Conservation (phyloP, 2,113 vertebrate species). For the Panthera tigris region DNA sequence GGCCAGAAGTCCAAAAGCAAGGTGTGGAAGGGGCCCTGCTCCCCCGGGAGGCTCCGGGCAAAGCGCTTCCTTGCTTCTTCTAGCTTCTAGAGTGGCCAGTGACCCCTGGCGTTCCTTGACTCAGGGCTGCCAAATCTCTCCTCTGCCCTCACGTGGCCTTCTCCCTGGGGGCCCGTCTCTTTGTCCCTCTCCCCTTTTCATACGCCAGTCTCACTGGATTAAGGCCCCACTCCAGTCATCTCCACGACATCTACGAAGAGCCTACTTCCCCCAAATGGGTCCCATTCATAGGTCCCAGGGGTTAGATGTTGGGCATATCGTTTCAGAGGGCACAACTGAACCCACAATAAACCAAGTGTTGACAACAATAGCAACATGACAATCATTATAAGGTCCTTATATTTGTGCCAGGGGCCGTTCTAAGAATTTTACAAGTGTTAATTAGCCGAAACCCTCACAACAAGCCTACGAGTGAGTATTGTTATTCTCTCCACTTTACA, state of each 20-base stretch:
- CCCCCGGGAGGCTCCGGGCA: not conserved
- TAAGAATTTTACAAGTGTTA: not conserved
- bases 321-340: not conserved
- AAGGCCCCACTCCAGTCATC: not conserved
- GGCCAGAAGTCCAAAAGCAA: not conserved
- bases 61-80: not conserved
- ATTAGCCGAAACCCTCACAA: not conserved
- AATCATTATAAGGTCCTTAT: not conserved
- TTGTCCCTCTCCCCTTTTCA: not conserved
- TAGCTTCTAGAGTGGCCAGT: fast-evolving
- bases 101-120: not conserved
- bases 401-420: too few species aligned
- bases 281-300: too few species aligned
- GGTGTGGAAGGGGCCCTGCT: not conserved
- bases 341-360: not conserved
- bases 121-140: fast-evolving
- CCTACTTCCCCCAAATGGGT: not conserved
- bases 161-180: not conserved
- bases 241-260: not conserved
- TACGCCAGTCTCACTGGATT: not conserved
- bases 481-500: not conserved
- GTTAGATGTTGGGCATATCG: not conserved
- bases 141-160: not conserved
- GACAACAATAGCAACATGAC: not conserved
- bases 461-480: not conserved